Evolutionary conservation across 2,888 invertebrate species (phyloP), one percentile per base, ranked within the genome.

Genomic region (Microctonus aethiopoides): DNA sequence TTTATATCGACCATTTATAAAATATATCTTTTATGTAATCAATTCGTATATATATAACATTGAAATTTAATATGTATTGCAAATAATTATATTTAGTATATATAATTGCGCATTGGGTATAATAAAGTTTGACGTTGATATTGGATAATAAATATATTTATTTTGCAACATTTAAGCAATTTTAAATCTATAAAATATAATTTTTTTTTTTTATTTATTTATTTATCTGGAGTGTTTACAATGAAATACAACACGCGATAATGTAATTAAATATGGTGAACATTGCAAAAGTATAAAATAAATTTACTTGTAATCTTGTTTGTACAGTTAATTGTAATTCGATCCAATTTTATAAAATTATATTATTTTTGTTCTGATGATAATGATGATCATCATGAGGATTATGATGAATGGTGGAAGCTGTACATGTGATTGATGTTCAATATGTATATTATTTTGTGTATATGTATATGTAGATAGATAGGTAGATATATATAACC

Each of bases 401-500:
- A 24, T 64, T 13, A 16, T 46, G 7, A 20, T 1, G 7, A 5
- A 34, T 34, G 36, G 20, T 34, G n/a, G n/a, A 34, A 34, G 11
- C 32, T 59, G n/a, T 16, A 11, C 52, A 22, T 54, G 10, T 16
- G 7, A 10, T 24, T 11, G 13, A 39, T 56, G 26, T 57, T 46
- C 0, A 1, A 46, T 46, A 16, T 46, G 16, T 41, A 6, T 13
- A 4, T 41, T 5, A n/a, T 1, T 46, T 16, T 71, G 64, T 68
- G 65, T 29, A 68, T 61, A 73, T n/a, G n/a, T n/a, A n/a, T 29
- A 46, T 61, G 46, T 63, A 67, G 61, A 68, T 64, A 7, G 7
- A 7, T 71, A 64, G 61, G 68, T 64, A 7, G 7, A 7, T 71
- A 64, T 71, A 64, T 71, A 70, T 61, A 73, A 80, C 80, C 81